Evolutionary conservation across 2,113 vertebrate genomes (phyloP), one percentile per base, ranked within the genome.

Genomic region (Macrotis lagotis): DNA sequence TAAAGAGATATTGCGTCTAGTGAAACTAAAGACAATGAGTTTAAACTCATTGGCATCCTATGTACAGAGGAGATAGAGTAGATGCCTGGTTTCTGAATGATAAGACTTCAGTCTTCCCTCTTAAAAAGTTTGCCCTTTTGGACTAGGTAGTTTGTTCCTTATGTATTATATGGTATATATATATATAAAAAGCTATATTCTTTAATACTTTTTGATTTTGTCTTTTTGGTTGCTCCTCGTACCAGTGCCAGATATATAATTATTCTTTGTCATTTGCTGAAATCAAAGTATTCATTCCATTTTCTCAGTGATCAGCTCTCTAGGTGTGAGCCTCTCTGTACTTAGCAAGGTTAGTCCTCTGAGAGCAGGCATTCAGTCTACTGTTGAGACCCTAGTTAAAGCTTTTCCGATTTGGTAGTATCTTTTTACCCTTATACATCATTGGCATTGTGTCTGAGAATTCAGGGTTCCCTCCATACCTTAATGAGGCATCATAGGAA

Each of bases 1-100:
- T 16, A 19, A 50, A 96, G 31, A 48, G 48, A 90, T 49, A 52
- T 96, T 93, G 25, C 90, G 91, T 50, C 66, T 37, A 88, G 50
- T 94, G 50, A 95, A 96, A 26, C 50, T 51, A 3, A 48, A 49
- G 50, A 16, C 31, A 22, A 90, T 93, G 50, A 92, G 8, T 88
- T 83, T 24, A 83, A 83, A 44, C n/a, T 44, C 66, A 44, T 24
- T 44, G n/a, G 66, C 16, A 66, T 28, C 11, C 55, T 66, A 31
- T 11, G 7, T 66, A 28, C 55, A 66, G 31, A 66, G 55, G 55
- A 83, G 5, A 5, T 7, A 83, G 66, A 2, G 16, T 44, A n/a
- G n/a, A 44, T 44, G n/a, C 44, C 66, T 83, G n/a, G n/a, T 44
- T 83, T 83, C 66, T 83, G n/a, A 44, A 24, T 8, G 6, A 83